phyloP scores from a whole-genome alignment of 2,888 invertebrate genomes.

The Seladonia tumulorum region DNA sequence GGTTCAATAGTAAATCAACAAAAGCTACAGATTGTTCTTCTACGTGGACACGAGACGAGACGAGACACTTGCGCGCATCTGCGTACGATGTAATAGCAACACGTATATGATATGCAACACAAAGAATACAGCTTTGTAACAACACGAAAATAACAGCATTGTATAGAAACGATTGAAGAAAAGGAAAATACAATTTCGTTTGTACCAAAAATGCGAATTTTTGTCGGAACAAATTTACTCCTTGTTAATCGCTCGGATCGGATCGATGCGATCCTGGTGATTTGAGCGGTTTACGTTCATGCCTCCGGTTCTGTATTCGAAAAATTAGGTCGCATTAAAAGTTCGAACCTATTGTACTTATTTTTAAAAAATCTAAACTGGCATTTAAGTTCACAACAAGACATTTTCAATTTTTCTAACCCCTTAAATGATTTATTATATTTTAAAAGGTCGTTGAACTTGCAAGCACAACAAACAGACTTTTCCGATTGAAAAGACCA shows the following conservation, averaged over 20 bases:
- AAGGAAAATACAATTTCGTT: slow-evolving; percentile 61
- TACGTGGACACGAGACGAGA: slow-evolving; percentile 21
- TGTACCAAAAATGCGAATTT: slow-evolving; percentile 35
- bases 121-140: slow-evolving; percentile 40
- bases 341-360: neutral
- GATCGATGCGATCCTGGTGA: neutral
- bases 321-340: neutral
- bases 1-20: slow-evolving; percentile 26
- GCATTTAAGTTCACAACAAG: neutral
- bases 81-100: slow-evolving; percentile 46
- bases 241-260: neutral
- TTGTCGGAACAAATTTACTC: neutral
- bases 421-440: neutral
- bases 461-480: neutral
- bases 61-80: slow-evolving; percentile 27
- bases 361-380: neutral
- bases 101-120: slow-evolving; percentile 44
- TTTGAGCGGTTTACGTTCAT: neutral
- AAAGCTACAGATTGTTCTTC: slow-evolving; percentile 37
- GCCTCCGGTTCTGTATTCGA: neutral
- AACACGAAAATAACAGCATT: slow-evolving; percentile 47
- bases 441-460: neutral
- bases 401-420: neutral
- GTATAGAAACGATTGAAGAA: slow-evolving; percentile 54
- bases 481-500: neutral